Evolutionary conservation across 2,113 vertebrate species (phyloP).

Genomic region (Daboia siamensis): DNA sequence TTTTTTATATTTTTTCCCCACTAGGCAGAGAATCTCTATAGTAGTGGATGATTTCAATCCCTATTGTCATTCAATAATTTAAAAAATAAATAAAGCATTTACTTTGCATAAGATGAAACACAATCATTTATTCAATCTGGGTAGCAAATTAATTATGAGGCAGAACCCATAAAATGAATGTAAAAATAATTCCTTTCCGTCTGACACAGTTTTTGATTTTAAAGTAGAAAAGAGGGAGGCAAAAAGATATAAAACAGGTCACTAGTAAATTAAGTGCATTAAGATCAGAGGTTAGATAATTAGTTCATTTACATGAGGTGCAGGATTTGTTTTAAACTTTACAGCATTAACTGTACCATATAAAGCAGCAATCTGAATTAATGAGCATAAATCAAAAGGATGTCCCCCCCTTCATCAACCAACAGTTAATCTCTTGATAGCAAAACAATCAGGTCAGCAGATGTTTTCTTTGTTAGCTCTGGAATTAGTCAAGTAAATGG

Average conservation of each 20-base stretch:
- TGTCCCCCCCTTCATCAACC: constrained; percentile 16
- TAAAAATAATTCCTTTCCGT: constrained; percentile 46
- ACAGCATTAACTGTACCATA: constrained; percentile 54
- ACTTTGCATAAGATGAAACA: not conserved
- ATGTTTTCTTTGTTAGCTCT: constrained; percentile 13
- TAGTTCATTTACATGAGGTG: constrained; percentile 61
- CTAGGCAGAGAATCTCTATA: not conserved
- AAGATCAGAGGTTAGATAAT: constrained; percentile 64
- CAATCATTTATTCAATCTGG: constrained; percentile 38
- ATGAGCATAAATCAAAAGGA: constrained; percentile 44
- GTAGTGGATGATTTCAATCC: not conserved
- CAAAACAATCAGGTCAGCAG: not conserved
- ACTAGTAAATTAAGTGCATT: constrained; percentile 59
- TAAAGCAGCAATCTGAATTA: constrained; percentile 44
- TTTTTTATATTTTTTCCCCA: constrained; percentile 35
- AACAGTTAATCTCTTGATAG: constrained; percentile 37
- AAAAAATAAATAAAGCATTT: constrained; percentile 32
- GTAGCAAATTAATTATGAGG: constrained; percentile 27
- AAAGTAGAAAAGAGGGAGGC: constrained; percentile 32
- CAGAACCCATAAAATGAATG: constrained; percentile 37
- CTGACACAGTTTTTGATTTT: constrained; percentile 51
- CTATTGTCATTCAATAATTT: constrained; percentile 14
- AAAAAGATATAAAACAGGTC: constrained; percentile 52
- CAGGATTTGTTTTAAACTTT: constrained; percentile 63
- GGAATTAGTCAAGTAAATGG: constrained; percentile 20